These are phyloP conservation scores for Gila robusta DNA, from an alignment of 2,797 vertebrate genomes.

Conservation along the genomic window DNA sequence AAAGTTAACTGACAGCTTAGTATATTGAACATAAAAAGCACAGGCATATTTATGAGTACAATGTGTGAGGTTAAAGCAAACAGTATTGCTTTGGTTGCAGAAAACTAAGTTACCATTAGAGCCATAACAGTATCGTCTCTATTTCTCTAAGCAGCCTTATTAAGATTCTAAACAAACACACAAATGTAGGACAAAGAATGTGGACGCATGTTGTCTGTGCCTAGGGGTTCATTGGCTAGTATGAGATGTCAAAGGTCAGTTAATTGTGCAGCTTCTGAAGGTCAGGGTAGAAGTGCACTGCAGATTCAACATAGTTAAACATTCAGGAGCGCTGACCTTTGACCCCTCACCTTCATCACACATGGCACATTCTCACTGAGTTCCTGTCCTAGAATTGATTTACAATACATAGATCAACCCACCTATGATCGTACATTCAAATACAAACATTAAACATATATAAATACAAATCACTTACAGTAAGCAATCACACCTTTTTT, in stretches of 20 bases:
- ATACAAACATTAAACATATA: not conserved
- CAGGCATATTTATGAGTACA: not conserved
- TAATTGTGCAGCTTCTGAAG: slow-evolving; percentile 75
- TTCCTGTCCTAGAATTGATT: slow-evolving; percentile 48
- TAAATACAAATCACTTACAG: slow-evolving; percentile 1
- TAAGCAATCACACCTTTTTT: not conserved
- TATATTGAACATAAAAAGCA: not conserved
- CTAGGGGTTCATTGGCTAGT: slow-evolving; percentile 67
- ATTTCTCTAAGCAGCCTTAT: slow-evolving; percentile 2
- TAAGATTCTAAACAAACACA: slow-evolving; percentile 46
- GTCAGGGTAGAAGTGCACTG: slow-evolving; percentile 70
- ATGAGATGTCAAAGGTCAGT: slow-evolving; percentile 77
- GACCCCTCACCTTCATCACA: slow-evolving; percentile 64
- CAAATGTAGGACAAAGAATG: slow-evolving; percentile 70
- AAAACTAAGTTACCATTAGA: not conserved
- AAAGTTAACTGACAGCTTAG: not conserved
- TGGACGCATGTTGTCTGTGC: slow-evolving; percentile 71
- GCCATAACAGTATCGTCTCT: not conserved
- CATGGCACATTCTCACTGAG: slow-evolving; percentile 66
- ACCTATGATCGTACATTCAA: not conserved
- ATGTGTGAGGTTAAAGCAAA: not conserved
- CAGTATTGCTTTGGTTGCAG: not conserved
- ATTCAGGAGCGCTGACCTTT: slow-evolving; percentile 74
- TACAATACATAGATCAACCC: slow-evolving; percentile 30
- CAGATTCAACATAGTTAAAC: slow-evolving; percentile 63